Conservation (phyloP, 2,888 invertebrate species). For the Pyrrhia umbra region DNA sequence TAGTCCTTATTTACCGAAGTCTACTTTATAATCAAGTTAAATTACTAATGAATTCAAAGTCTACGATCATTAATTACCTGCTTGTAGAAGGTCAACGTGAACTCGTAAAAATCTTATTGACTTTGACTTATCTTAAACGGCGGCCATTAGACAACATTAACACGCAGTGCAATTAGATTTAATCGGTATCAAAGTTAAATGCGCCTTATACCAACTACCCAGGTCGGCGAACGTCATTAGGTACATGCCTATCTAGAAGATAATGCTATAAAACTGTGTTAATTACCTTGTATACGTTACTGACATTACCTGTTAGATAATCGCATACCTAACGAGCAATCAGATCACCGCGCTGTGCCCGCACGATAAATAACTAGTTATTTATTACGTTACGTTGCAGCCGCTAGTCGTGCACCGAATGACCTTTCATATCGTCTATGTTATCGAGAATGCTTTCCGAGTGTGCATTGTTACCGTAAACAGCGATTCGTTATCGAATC, state of each 20-base stretch:
- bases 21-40: not conserved
- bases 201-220: conserved; percentile 30
- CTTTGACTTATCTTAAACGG: conserved; percentile 2
- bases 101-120: conserved; percentile 24
- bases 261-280: conserved; percentile 65
- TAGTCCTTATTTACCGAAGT: not conserved
- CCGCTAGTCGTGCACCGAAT: conserved; percentile 65
- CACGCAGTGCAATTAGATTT: conserved; percentile 19
- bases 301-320: conserved; percentile 63
- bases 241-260: conserved; percentile 28
- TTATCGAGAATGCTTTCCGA: conserved; percentile 72
- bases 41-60: not conserved
- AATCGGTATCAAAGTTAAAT: conserved; percentile 28
- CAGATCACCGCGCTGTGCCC: conserved; percentile 48
- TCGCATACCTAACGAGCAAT: conserved; percentile 57
- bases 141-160: conserved; percentile 21
- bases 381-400: conserved; percentile 64
- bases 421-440: conserved; percentile 72
- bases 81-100: conserved; percentile 27
- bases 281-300: conserved; percentile 63
- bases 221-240: conserved; percentile 49
- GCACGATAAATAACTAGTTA: conserved; percentile 65
- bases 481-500: conserved; percentile 71
- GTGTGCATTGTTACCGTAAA: conserved; percentile 73
- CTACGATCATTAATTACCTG: not conserved